phyloP scores from a whole-genome alignment of 2,797 vertebrate species.

The Eremophila alpestris region DNA sequence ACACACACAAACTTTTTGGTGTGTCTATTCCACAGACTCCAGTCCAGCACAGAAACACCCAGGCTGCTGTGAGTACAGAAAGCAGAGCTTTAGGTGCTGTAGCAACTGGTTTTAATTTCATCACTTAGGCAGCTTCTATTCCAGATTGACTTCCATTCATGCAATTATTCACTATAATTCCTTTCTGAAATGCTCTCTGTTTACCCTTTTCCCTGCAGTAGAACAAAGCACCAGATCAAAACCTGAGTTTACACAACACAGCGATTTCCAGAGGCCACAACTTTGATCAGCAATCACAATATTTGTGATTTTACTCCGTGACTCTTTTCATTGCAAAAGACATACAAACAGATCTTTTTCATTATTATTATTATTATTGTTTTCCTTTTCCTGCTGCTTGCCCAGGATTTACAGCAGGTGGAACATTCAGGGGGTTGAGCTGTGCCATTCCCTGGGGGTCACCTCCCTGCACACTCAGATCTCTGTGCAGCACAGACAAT shows the following conservation, averaged over 20 bases:
- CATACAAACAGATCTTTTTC: fast-evolving
- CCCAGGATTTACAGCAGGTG: not conserved
- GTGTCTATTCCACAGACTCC: fast-evolving
- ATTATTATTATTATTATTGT: no score
- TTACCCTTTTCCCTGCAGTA: not conserved
- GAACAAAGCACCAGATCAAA: not conserved
- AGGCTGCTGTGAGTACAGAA: fast-evolving
- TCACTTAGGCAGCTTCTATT: not conserved
- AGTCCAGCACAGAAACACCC: not conserved
- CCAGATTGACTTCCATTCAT: not conserved
- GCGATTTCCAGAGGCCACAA: not conserved
- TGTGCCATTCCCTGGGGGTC: not conserved
- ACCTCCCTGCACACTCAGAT: not conserved
- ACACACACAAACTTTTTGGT: no score
- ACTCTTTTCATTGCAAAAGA: no score
- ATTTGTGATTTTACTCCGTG: not conserved
- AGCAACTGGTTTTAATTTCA: not conserved
- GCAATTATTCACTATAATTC: not conserved
- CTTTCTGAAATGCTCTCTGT: not conserved
- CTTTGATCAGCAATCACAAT: not conserved
- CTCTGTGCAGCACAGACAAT: not conserved
- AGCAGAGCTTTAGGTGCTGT: not conserved
- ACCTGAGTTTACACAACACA: not conserved
- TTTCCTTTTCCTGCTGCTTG: not conserved
- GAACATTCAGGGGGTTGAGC: not conserved